Evolutionary conservation across 1,140 invertebrate species (phyloP), one percentile per base, ranked within the genome.

Genomic region (Drosophila mauritiana): DNA sequence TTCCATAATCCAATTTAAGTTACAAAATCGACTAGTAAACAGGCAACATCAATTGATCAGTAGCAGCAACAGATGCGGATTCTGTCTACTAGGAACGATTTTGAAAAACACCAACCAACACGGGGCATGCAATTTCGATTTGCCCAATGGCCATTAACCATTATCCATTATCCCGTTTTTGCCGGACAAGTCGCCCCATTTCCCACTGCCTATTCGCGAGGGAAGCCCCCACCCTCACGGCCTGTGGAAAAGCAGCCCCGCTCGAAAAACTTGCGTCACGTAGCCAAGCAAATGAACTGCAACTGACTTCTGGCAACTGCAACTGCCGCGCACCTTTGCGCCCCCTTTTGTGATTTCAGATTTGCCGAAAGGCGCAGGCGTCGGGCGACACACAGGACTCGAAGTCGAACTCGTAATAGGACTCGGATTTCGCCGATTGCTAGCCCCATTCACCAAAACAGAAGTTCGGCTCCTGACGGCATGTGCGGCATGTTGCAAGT

Each of bases 361-460:
- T 25, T 25, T 17, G 20, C 36, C 8, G 5, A 36, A 52, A 25
- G 64, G 67, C 67, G 67, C 67, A 70, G 64, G 67, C 67, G 67
- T 70, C 49, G 42, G 22, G 46, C 25, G 42, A 59, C 55, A 55
- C 55, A 55, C 37, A 13, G 37, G 37, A 39, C 37, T 39, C 37
- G 37, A 39, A 39, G 11, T 13, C 4, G 59, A 36, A 40, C 8
- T 58, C 49, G 57, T 12, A 58, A 1, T 58, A 12, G 40, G 12
- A 20, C 36, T 62, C 36, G 48, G 12, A 17, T n/a, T 42, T 39
- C 13, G 57, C 48, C 34, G 52, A 63, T 42, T 13, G 49, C 69
- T 62, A 62, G 10, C 5, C 65, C 77, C 75, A 73, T 69, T 81
- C 75, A 82, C 80, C 81, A 82, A 82, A 81, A 65, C 27, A 67